These are phyloP conservation scores for Emydoidea blandingii DNA, from an alignment of 2,797 vertebrate species.

Conservation along the genomic window DNA sequence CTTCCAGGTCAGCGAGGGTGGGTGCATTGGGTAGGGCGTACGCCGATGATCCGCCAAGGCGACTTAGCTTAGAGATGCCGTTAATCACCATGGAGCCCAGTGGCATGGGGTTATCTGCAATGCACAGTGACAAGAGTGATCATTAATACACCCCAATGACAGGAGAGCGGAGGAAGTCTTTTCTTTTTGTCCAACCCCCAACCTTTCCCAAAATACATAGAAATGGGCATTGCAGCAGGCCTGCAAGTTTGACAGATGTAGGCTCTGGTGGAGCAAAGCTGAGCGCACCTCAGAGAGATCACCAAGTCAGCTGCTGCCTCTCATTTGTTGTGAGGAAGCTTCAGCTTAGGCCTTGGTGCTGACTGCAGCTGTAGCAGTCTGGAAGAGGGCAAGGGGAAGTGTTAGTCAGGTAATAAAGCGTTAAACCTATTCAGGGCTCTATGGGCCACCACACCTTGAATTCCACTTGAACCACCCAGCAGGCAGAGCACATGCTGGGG, in stretches of 20 bases:
- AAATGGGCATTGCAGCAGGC: not conserved
- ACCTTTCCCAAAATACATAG: not conserved
- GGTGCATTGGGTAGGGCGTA: slow-evolving; percentile 92
- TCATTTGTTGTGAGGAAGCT: not conserved
- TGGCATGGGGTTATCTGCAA: slow-evolving; percentile 89
- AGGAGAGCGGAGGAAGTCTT: not conserved
- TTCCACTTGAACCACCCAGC: not conserved
- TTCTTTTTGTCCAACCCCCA: not conserved
- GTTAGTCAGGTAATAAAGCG: not conserved
- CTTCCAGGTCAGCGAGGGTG: slow-evolving; percentile 92
- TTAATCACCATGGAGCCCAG: slow-evolving; percentile 94
- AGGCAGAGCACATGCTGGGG: not conserved
- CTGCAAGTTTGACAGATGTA: not conserved
- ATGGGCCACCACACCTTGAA: not conserved
- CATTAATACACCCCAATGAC: not conserved
- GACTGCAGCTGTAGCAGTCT: not conserved
- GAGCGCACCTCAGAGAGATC: not conserved
- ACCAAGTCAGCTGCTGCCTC: no score
- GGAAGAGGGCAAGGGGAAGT: not conserved
- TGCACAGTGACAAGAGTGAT: not conserved
- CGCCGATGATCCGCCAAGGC: slow-evolving; percentile 86
- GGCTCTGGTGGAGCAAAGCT: not conserved
- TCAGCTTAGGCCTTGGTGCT: not conserved
- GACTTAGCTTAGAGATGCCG: slow-evolving; percentile 86
- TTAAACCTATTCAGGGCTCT: not conserved